phyloP scores from a whole-genome alignment of 2,113 vertebrate species.

The Platycercus adscitus region DNA sequence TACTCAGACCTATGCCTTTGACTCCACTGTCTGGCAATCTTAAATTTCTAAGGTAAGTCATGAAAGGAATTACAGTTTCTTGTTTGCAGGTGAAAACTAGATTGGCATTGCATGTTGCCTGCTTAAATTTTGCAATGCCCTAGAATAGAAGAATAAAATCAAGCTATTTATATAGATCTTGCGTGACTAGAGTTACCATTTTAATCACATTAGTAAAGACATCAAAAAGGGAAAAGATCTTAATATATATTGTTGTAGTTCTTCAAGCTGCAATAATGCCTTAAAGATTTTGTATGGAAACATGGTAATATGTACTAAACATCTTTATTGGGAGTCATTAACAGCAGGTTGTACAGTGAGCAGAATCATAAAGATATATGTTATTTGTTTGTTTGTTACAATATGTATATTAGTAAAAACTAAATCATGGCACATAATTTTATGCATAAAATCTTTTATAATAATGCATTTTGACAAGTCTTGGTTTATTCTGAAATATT shows the following conservation, averaged over 20 bases:
- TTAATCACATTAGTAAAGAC: not conserved
- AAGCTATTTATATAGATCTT: not conserved
- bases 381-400: not conserved
- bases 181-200: not conserved
- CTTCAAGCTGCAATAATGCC: not conserved
- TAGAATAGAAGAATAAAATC: not conserved
- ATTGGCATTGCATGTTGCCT: not conserved
- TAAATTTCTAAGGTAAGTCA: not conserved
- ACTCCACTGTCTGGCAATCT: not conserved
- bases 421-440: not conserved
- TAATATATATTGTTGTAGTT: not conserved
- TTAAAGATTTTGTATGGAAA: not conserved
- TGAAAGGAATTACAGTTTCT: not conserved
- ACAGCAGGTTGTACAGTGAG: not conserved
- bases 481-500: not conserved
- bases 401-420: not conserved
- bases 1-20: not conserved
- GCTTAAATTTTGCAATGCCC: not conserved
- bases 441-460: not conserved
- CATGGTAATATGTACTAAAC: not conserved
- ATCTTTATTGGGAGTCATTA: not conserved
- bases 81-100: not conserved
- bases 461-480: not conserved
- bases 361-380: not conserved
- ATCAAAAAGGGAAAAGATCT: not conserved